These are phyloP conservation scores for Dendroctonus ponderosae DNA, from an alignment of 1,140 invertebrate genomes.

Conservation along the genomic window DNA sequence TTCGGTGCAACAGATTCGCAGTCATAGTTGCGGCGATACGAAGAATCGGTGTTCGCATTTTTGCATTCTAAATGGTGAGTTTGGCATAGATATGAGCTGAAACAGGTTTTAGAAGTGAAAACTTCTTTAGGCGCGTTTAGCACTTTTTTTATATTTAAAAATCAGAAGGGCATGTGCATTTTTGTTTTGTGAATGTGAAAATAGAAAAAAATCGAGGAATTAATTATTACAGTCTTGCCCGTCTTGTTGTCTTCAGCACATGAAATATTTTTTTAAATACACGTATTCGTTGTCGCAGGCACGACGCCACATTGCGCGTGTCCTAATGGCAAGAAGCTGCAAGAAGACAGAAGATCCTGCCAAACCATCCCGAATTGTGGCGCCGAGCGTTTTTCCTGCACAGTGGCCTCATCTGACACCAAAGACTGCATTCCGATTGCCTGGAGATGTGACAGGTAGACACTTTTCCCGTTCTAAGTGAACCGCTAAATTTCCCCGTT, in stretches of 20 bases:
- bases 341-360: slow-evolving; percentile 69
- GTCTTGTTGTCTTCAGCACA: too few relatives aligned
- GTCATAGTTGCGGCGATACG: slow-evolving; percentile 41
- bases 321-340: slow-evolving; percentile 70
- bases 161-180: too few relatives aligned
- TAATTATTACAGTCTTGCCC: too few relatives aligned
- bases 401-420: slow-evolving; percentile 49
- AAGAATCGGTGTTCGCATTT: slow-evolving; percentile 64
- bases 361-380: slow-evolving; percentile 71
- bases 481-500: not conserved
- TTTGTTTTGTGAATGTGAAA: too few relatives aligned
- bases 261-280: too few relatives aligned
- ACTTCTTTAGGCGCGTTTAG: too few relatives aligned
- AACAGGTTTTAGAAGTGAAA: too few relatives aligned
- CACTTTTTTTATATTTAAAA: too few relatives aligned
- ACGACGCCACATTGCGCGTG: slow-evolving; percentile 66
- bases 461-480: not conserved
- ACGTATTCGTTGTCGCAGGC: slow-evolving; percentile 28
- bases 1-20: slow-evolving; percentile 44
- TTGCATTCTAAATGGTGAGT: slow-evolving; percentile 56
- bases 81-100: not conserved
- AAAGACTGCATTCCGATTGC: slow-evolving; percentile 77
- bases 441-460: slow-evolving; percentile 77
- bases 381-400: slow-evolving; percentile 75
- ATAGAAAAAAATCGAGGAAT: too few relatives aligned